Conservation (phyloP, 2,888 invertebrate genomes). For the Uloborus plumipes region DNA sequence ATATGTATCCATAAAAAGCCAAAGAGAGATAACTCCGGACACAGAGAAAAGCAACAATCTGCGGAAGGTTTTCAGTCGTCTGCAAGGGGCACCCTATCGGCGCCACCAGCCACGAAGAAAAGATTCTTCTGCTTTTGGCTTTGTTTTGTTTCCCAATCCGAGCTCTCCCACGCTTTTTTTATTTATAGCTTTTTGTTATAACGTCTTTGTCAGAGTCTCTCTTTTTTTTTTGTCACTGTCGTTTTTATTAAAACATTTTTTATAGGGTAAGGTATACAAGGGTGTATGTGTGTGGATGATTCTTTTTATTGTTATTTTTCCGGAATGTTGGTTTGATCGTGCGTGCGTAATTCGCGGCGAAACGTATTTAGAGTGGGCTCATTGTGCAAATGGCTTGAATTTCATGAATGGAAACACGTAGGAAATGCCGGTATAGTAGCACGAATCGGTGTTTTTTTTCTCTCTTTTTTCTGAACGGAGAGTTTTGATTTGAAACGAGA, state of each 20-base stretch:
- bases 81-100: constrained; percentile 47
- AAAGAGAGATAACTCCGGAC: constrained; percentile 3
- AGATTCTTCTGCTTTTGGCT: constrained; percentile 27
- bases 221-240: constrained; percentile 28
- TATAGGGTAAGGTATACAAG: not conserved
- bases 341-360: no score
- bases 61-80: constrained; percentile 29
- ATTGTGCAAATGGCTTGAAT: constrained; percentile 3
- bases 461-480: not conserved
- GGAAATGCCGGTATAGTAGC: no score
- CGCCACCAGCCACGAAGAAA: constrained; percentile 31
- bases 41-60: constrained; percentile 12
- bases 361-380: no score
- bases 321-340: no score
- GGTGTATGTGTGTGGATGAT: no score
- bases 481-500: no score
- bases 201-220: constrained; percentile 16
- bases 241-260: constrained; percentile 34
- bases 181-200: constrained; percentile 44
- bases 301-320: no score
- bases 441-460: no score
- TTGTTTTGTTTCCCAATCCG: constrained; percentile 29
- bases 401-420: constrained; percentile 27
- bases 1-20: constrained; percentile 9
- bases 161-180: constrained; percentile 48